These are phyloP conservation scores for Synergus laeviventris DNA, from an alignment of 2,888 invertebrate genomes.

Conservation along the genomic window DNA sequence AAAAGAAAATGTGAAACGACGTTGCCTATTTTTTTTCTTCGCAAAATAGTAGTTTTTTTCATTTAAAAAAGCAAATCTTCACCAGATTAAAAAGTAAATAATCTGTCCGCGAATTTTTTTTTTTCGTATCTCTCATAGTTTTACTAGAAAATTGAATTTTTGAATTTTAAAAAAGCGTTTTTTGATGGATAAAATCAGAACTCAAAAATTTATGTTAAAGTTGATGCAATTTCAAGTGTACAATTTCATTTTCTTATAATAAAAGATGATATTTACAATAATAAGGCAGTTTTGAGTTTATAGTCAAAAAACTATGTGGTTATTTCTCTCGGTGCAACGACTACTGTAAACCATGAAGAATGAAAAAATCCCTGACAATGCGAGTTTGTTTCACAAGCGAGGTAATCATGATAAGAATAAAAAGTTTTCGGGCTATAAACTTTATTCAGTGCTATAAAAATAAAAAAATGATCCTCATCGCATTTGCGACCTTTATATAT, in stretches of 20 bases:
- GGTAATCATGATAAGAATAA: not conserved
- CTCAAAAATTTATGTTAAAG: too few relatives aligned
- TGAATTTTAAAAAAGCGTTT: too few relatives aligned
- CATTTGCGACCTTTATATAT: not conserved
- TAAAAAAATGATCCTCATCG: not conserved
- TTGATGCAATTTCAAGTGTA: too few relatives aligned
- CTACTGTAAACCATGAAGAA: conserved; percentile 4
- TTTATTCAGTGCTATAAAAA: not conserved
- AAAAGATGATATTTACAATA: not conserved
- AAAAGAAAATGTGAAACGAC: not conserved
- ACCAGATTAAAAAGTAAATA: not conserved
- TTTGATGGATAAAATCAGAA: too few relatives aligned
- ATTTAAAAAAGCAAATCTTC: too few relatives aligned
- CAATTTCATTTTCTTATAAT: too few relatives aligned
- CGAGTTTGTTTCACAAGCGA: not conserved
- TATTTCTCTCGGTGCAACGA: conserved; percentile 1
- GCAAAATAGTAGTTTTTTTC: too few relatives aligned
- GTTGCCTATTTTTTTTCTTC: too few relatives aligned
- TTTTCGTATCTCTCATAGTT: too few relatives aligned
- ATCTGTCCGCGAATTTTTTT: too few relatives aligned
- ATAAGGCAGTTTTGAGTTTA: not conserved
- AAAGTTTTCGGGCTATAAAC: not conserved
- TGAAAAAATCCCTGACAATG: not conserved
- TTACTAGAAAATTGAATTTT: too few relatives aligned
- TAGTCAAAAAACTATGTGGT: not conserved